Percentiles rank a stretch among this genome's conserved stretches.
phyloP scores from a whole-genome alignment of 2,888 invertebrate genomes.

The Orthonevra nobilis region DNA sequence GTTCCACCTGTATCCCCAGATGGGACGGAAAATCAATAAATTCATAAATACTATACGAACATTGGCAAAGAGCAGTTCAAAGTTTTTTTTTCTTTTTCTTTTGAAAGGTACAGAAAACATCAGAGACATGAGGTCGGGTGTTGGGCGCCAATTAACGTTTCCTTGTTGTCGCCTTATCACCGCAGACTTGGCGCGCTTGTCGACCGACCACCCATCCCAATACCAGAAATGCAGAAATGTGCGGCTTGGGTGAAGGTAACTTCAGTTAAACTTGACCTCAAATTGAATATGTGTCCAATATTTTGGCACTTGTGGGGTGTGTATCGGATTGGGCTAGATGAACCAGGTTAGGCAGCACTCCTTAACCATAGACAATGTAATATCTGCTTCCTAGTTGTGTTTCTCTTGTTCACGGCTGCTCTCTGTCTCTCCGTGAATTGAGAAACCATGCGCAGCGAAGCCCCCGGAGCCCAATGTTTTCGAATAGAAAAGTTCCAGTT shows the following conservation, averaged over 20 bases:
- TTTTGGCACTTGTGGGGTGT: slow-evolving; percentile 7
- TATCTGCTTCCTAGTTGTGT: slow-evolving; percentile 15
- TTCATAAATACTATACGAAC: too few relatives aligned
- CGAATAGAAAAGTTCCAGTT: slow-evolving; percentile 32
- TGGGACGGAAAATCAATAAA: slow-evolving; percentile 42
- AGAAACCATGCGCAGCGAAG: slow-evolving; percentile 50
- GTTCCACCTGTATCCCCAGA: slow-evolving; percentile 33
- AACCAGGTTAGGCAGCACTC: slow-evolving; percentile 34
- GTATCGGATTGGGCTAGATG: background rate
- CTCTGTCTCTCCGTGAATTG: background rate
- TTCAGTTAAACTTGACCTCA: slow-evolving; percentile 66
- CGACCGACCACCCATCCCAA: slow-evolving; percentile 1
- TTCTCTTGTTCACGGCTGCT: too few relatives aligned
- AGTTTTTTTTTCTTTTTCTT: too few relatives aligned
- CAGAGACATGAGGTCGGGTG: too few relatives aligned
- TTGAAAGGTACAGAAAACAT: too few relatives aligned
- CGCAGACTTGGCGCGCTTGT: background rate
- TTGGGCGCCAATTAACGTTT: too few relatives aligned
- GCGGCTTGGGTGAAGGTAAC: slow-evolving; percentile 50
- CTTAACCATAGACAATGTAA: slow-evolving; percentile 46
- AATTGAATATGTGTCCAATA: slow-evolving; percentile 46
- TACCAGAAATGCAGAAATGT: too few relatives aligned
- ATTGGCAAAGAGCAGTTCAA: too few relatives aligned
- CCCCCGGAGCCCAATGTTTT: background rate
- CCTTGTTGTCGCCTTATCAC: slow-evolving; percentile 5